phyloP scores from a whole-genome alignment of 92 coral and sea anemone species.

The Parazoanthus atlanticus region DNA sequence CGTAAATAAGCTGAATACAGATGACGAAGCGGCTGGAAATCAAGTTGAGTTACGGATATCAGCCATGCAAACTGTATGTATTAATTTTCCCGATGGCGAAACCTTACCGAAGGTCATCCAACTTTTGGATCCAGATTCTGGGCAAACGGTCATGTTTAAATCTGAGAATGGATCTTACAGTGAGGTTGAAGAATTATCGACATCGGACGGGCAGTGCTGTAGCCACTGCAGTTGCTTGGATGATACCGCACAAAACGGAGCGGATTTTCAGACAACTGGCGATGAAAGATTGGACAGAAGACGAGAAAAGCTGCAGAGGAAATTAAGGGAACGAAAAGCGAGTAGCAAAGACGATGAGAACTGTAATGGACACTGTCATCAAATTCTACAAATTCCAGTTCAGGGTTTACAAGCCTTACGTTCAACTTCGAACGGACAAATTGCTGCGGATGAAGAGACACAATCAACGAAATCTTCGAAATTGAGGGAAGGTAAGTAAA shows the following conservation, averaged over 20 bases:
- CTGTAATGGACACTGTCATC: constrained; percentile 85
- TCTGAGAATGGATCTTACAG: constrained; percentile 66
- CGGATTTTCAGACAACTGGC: constrained; percentile 56
- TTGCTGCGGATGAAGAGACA: not conserved
- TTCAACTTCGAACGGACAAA: constrained; percentile 43
- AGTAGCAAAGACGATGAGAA: constrained; percentile 77
- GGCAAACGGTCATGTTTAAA: constrained; percentile 77
- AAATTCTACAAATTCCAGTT: constrained; percentile 78
- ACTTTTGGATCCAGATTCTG: constrained; percentile 83
- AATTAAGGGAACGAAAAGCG: constrained; percentile 84
- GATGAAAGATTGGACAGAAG: constrained; percentile 85
- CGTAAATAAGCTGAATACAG: constrained; percentile 60
- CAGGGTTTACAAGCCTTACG: constrained; percentile 72
- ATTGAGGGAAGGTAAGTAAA: constrained; percentile 9
- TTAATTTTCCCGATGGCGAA: constrained; percentile 83
- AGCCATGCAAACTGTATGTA: constrained; percentile 77
- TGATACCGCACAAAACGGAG: constrained; percentile 56
- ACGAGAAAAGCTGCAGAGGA: constrained; percentile 90
- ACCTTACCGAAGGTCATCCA: constrained; percentile 80
- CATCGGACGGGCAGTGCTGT: constrained; percentile 69
- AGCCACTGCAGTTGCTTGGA: constrained; percentile 67
- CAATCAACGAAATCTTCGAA: constrained; percentile 5
- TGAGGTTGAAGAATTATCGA: constrained; percentile 66
- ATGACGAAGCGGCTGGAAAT: constrained; percentile 73
- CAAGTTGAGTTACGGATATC: constrained; percentile 80